phyloP scores from a whole-genome alignment of 2,797 vertebrate genomes.

The Gymnocypris eckloni region DNA sequence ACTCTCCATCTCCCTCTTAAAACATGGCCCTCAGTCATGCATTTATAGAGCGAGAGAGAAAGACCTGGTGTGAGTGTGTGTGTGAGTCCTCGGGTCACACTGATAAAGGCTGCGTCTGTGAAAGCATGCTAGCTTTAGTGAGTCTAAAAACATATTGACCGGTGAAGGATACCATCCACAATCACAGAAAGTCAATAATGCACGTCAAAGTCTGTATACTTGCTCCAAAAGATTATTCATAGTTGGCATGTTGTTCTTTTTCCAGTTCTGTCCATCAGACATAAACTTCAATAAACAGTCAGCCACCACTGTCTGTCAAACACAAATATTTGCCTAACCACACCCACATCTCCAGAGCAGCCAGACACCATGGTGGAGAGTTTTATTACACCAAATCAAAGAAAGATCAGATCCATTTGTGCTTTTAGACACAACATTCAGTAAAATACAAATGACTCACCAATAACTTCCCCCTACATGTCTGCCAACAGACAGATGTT shows the following conservation, averaged over 20 bases:
- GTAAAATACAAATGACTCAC: constrained; percentile 33
- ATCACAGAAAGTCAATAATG: constrained; percentile 31
- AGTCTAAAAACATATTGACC: constrained; percentile 28
- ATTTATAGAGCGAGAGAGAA: constrained; percentile 36
- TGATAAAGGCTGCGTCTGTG: constrained; percentile 31
- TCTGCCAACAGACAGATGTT: constrained; percentile 20
- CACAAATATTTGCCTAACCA: constrained; percentile 43
- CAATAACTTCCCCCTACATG: constrained; percentile 8
- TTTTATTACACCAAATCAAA: constrained; percentile 32
- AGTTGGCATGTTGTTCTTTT: constrained; percentile 54
- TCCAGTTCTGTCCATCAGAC: constrained; percentile 57
- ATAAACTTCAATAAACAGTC: constrained; percentile 55
- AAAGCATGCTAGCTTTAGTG: constrained; percentile 30
- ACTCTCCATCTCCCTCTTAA: constrained; percentile 39
- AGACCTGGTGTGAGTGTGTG: constrained; percentile 26
- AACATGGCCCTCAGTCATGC: constrained; percentile 43
- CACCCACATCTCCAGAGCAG: constrained; percentile 28
- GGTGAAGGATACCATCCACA: constrained; percentile 25
- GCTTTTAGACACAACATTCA: constrained; percentile 41
- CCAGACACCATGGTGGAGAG: constrained; percentile 30
- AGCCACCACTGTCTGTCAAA: constrained; percentile 46
- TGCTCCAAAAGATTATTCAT: constrained; percentile 56
- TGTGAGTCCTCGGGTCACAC: constrained; percentile 35
- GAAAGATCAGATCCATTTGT: constrained; percentile 7
- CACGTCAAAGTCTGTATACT: constrained; percentile 15